These are phyloP conservation scores for Leptinotarsa undecemlineata DNA, from an alignment of 1,140 invertebrate species.

Conservation along the genomic window DNA sequence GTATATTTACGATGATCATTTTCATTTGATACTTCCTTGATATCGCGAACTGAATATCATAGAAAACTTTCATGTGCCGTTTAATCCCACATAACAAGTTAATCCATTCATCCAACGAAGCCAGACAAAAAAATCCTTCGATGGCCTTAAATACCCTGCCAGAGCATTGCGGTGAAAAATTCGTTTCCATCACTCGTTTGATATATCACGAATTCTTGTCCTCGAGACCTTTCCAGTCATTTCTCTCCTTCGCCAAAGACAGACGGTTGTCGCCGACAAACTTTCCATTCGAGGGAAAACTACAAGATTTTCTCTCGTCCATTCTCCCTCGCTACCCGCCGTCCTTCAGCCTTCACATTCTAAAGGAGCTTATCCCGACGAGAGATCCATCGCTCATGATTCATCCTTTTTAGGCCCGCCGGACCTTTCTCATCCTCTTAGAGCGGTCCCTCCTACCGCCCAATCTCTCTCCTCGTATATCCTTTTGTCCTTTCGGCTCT, in stretches of 20 bases:
- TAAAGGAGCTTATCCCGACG: slow-evolving; percentile 39
- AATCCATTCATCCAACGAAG: not conserved
- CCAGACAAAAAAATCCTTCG: not conserved
- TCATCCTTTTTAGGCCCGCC: slow-evolving; percentile 38
- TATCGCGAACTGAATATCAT: not conserved
- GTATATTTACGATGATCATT: too few species aligned
- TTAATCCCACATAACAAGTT: not conserved
- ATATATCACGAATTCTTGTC: slow-evolving; percentile 17
- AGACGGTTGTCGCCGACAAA: slow-evolving; percentile 23
- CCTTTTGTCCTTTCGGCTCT: slow-evolving; percentile 25
- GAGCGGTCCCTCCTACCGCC: slow-evolving; percentile 31
- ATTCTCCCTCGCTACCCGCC: slow-evolving; percentile 10
- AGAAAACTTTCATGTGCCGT: not conserved
- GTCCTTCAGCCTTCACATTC: slow-evolving; percentile 23
- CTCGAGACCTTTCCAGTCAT: slow-evolving; percentile 2
- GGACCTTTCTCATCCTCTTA: slow-evolving; percentile 37
- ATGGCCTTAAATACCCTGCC: not conserved
- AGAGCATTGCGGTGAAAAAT: not conserved
- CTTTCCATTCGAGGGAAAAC: slow-evolving; percentile 21
- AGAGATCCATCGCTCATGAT: slow-evolving; percentile 38
- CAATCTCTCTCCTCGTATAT: slow-evolving; percentile 12
- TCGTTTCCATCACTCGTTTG: slow-evolving; percentile 7
- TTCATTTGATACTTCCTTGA: too few species aligned
- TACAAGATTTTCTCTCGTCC: slow-evolving; percentile 10
- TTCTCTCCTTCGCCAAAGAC: slow-evolving; percentile 20